These are phyloP conservation scores for Drosophila phalerata DNA, from an alignment of 2,888 invertebrate species.

Conservation along the genomic window DNA sequence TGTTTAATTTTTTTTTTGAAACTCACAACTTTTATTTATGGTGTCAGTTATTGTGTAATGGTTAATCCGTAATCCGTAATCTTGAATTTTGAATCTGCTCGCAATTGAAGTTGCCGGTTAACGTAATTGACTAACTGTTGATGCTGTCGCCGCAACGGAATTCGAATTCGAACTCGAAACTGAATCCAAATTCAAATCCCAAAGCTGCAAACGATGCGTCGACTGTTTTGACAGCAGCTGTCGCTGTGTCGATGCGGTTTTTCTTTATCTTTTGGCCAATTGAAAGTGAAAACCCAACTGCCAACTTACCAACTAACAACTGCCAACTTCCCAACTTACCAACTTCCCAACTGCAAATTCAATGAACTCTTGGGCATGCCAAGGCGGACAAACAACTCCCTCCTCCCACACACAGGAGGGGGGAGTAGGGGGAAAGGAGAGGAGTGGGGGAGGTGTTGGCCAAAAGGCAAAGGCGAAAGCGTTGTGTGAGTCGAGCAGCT, in stretches of 20 bases:
- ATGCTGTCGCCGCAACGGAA: conserved; percentile 7
- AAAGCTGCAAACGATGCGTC: conserved; percentile 17
- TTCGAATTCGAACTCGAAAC: background rate
- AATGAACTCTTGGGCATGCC: conserved; percentile 71
- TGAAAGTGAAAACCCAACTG: conserved; percentile 73
- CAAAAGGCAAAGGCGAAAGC: conserved; percentile 46
- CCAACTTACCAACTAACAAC: conserved; percentile 37
- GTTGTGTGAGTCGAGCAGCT: conserved; percentile 51
- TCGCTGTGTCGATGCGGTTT: conserved; percentile 38
- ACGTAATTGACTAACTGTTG: conserved; percentile 20
- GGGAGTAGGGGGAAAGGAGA: too few relatives aligned
- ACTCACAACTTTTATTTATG: background rate
- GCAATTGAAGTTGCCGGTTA: conserved; percentile 46
- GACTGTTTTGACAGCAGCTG: conserved; percentile 27
- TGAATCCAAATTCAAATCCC: conserved; percentile 4
- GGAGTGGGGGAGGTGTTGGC: conserved; percentile 20
- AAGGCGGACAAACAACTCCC: conserved; percentile 58
- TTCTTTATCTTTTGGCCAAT: conserved; percentile 58
- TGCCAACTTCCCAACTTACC: conserved; percentile 31
- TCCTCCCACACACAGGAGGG: background rate
- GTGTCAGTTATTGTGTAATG: background rate
- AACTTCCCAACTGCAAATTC: conserved; percentile 61
- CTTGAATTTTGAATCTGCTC: conserved; percentile 10
- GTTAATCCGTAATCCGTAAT: conserved; percentile 16
- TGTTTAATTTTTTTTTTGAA: background rate